Percentiles rank a stretch among this genome's conserved stretches.
These are phyloP conservation scores for Acanthosepion esculentum DNA, from an alignment of 2,888 invertebrate genomes.

Conservation along the genomic window DNA sequence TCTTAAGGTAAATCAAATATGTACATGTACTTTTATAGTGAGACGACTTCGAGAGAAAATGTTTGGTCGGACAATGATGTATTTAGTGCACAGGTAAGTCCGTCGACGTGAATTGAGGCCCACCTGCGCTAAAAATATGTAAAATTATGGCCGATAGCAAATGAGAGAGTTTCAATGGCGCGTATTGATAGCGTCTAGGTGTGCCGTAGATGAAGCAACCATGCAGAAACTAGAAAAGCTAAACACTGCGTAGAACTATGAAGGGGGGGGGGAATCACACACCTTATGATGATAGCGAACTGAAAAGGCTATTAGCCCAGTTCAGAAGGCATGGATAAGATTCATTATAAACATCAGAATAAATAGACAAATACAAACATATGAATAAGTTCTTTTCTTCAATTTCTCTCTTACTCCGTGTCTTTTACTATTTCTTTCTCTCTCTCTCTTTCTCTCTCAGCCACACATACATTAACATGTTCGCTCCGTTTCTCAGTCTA, in stretches of 20 bases:
- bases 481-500: not conserved
- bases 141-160: not conserved
- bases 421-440: no score
- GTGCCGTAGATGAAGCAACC: slow-evolving; percentile 11
- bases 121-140: slow-evolving; percentile 21
- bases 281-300: not conserved
- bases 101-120: not conserved
- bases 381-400: no score
- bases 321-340: not conserved
- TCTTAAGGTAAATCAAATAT: not conserved
- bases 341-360: not conserved
- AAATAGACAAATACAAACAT: no score
- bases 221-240: not conserved
- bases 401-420: no score
- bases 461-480: no score
- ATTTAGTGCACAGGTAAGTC: not conserved
- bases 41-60: not conserved
- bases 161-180: not conserved
- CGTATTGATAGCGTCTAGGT: slow-evolving; percentile 17
- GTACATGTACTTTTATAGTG: not conserved
- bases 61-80: not conserved
- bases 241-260: not conserved
- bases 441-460: no score
- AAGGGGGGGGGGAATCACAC: not conserved
- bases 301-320: slow-evolving; percentile 3